These are phyloP conservation scores for Anoplophora glabripennis DNA, from an alignment of 1,140 invertebrate species.

Conservation along the genomic window DNA sequence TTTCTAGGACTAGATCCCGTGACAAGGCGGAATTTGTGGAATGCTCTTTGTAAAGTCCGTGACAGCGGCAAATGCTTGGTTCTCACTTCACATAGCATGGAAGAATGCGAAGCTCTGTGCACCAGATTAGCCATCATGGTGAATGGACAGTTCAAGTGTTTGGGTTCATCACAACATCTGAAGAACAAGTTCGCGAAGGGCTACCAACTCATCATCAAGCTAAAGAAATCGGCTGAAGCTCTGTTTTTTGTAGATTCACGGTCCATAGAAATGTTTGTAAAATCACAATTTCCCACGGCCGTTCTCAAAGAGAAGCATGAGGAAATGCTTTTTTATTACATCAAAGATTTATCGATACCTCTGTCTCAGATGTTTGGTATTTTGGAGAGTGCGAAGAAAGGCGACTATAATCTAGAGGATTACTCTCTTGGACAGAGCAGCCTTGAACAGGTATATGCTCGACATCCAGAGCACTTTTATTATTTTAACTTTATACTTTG, in stretches of 20 bases:
- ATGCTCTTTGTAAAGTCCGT: conserved; percentile 61
- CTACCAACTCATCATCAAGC: conserved; percentile 46
- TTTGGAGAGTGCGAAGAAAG: conserved; percentile 60
- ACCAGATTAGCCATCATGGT: conserved; percentile 86
- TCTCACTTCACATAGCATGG: conserved; percentile 79
- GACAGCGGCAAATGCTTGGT: conserved; percentile 66
- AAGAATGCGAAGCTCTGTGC: conserved; percentile 84
- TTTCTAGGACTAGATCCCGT: conserved; percentile 74
- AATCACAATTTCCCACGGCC: conserved; percentile 45
- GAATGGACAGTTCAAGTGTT: conserved; percentile 70
- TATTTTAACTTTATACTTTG: no score
- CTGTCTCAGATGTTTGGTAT: conserved; percentile 70
- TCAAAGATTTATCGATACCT: conserved; percentile 54
- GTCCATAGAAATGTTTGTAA: conserved; percentile 47
- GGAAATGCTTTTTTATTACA: conserved; percentile 70
- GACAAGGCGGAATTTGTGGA: conserved; percentile 75
- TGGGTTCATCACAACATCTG: conserved; percentile 66
- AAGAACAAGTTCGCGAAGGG: conserved; percentile 64
- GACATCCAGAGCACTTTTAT: no score
- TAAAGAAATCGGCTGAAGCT: conserved; percentile 32
- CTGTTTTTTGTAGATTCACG: conserved; percentile 18
- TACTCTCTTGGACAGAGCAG: conserved; percentile 79
- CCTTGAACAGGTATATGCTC: conserved; percentile 72
- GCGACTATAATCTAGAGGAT: conserved; percentile 64
- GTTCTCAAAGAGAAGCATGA: conserved; percentile 64